These are phyloP conservation scores for Oscheius sp. DNA, from an alignment of 2,888 invertebrate genomes.

Conservation along the genomic window DNA sequence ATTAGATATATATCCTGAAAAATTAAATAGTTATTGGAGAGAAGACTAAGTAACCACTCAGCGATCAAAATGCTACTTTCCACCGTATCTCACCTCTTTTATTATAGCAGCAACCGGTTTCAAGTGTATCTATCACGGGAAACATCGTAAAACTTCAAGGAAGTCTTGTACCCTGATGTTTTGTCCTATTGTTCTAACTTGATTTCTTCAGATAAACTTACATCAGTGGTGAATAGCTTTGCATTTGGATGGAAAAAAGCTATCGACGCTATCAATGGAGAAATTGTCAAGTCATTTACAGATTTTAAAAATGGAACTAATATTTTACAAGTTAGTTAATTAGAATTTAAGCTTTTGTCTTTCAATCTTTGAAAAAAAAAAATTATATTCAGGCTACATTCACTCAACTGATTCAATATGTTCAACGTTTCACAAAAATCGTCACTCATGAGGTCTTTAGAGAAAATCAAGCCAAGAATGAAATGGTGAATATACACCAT, in stretches of 20 bases:
- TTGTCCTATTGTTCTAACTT: too few relatives aligned
- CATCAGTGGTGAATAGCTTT: conserved; percentile 86
- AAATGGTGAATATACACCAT: conserved; percentile 95
- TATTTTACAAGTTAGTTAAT: conserved; percentile 82
- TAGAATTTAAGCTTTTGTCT: background rate
- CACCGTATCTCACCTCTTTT: too few relatives aligned
- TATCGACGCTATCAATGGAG: conserved; percentile 90
- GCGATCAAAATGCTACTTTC: too few relatives aligned
- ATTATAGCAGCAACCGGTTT: too few relatives aligned
- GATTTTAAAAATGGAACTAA: conserved; percentile 94
- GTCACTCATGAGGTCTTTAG: conserved; percentile 78
- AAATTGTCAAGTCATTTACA: conserved; percentile 92
- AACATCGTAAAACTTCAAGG: too few relatives aligned
- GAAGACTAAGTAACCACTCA: too few relatives aligned
- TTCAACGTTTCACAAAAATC: conserved; percentile 93
- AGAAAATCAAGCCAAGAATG: conserved; percentile 76
- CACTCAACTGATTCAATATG: conserved; percentile 94
- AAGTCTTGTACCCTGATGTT: too few relatives aligned
- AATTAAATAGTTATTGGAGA: too few relatives aligned
- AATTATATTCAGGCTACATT: conserved; percentile 79
- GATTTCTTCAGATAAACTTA: conserved; percentile 76
- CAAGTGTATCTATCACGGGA: too few relatives aligned
- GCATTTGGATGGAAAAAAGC: conserved; percentile 93
- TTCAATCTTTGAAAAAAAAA: background rate
- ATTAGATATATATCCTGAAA: background rate